Percentiles rank a stretch among this genome's conserved stretches.
Conservation (phyloP, 1,140 invertebrate species). For the Neuroterus valhalla region DNA sequence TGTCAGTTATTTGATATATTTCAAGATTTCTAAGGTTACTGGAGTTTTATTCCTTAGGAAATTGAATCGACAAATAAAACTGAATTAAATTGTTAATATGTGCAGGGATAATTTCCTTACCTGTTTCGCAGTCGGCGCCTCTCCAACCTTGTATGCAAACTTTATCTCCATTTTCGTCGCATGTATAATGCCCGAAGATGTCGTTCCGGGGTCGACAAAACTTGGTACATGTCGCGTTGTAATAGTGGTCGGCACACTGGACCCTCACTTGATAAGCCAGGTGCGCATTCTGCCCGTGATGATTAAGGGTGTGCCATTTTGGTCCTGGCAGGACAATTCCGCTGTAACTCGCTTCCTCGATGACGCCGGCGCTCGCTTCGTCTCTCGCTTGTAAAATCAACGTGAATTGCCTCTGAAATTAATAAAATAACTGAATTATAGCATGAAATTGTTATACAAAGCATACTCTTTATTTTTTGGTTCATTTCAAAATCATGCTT, state of each 20-base stretch:
- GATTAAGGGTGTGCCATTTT: conserved; percentile 92
- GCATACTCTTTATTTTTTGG: conserved; percentile 13
- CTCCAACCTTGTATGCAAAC: conserved; percentile 95
- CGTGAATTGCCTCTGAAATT: conserved; percentile 91
- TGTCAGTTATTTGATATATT: too few relatives aligned
- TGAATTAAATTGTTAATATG: background rate
- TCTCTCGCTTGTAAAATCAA: conserved; percentile 93
- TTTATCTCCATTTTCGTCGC: conserved; percentile 91
- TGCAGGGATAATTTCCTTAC: conserved; percentile 76
- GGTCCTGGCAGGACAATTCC: conserved; percentile 91
- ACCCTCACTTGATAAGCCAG: conserved; percentile 93
- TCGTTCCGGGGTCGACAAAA: conserved; percentile 94
- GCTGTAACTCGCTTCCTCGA: conserved; percentile 92
- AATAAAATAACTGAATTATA: conserved; percentile 60
- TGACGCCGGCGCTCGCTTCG: conserved; percentile 83
- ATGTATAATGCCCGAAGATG: conserved; percentile 95
- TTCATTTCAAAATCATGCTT: too few relatives aligned
- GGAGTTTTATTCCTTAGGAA: too few relatives aligned
- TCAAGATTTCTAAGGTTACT: too few relatives aligned
- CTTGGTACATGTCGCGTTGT: conserved; percentile 96
- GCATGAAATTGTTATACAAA: background rate
- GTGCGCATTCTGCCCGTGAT: conserved; percentile 83
- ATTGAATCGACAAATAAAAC: too few relatives aligned
- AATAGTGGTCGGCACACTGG: conserved; percentile 93
- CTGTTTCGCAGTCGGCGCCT: conserved; percentile 92